Evolutionary conservation across 2,113 vertebrate genomes (phyloP).

Genomic region (Trochalopteron elliotii): DNA sequence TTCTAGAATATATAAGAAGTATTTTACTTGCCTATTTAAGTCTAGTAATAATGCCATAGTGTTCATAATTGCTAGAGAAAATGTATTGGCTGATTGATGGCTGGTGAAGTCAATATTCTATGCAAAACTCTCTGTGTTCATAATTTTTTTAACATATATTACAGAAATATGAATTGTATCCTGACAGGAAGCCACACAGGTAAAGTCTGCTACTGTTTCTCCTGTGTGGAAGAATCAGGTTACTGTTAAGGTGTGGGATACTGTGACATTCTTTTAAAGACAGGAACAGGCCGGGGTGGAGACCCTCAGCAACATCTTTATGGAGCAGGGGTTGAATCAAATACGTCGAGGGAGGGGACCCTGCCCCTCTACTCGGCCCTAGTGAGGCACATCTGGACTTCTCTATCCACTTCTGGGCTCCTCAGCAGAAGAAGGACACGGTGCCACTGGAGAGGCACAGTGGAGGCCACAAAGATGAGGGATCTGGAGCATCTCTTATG

Average conservation of each 20-base stretch:
- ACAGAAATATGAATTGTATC: neutral
- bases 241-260: too few relatives aligned
- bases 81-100: neutral
- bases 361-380: too few relatives aligned
- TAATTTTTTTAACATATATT: accelerated
- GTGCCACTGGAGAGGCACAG: neutral
- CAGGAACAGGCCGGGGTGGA: accelerated
- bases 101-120: neutral
- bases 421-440: neutral
- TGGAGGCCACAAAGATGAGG: neutral
- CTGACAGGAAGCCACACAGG: accelerated
- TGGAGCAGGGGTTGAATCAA: accelerated
- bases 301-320: accelerated
- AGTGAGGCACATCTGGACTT: neutral
- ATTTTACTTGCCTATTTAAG: neutral
- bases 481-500: too few relatives aligned
- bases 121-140: neutral
- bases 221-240: neutral
- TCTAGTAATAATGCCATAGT: neutral
- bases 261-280: neutral
- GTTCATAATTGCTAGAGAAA: neutral
- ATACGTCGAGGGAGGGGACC: neutral
- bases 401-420: neutral
- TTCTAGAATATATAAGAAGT: neutral
- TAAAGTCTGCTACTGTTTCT: neutral